Evolutionary conservation across 1,140 invertebrate species (phyloP), one percentile per base, ranked within the genome.

Genomic region (Maconellicoccus hirsutus): DNA sequence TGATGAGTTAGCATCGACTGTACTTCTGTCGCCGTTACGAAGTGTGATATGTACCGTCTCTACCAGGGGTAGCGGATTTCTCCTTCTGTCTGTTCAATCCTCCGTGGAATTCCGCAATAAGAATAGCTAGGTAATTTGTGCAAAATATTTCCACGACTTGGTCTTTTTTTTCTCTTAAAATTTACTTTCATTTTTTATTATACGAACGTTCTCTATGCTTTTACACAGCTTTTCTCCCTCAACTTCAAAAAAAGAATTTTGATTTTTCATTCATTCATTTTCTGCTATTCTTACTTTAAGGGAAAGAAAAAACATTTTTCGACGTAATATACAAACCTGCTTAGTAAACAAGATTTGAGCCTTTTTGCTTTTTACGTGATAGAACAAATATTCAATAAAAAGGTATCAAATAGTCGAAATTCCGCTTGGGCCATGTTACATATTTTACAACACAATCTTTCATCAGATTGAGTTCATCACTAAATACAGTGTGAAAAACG

Each of bases 61-160:
- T 66, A 12, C 25, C 25, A 66, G 61, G 22, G 21, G 61, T 66
- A 26, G 61, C 61, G 25, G 61, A 66, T 66, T 66, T 66, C 61
- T 10, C 61, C 61, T 22, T 66, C 25, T 66, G 19, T 66, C 61
- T 59, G 52, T 12, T 66, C 61, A 66, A 66, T 66, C 25, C 61
- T 26, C 61, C 21, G 61, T 26, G 61, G 61, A 66, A 66, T 66
- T 66, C 25, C 61, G 16, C 61, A 25, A 26, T 66, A 66, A 66
- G 61, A 66, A 66, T 66, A 66, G 61, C 61, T 66, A 66, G 61
- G 61, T 66, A 66, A 66, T 66, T 66, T 66, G 61, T 26, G 61
- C 61, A 25, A 66, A 66, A 66, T 66, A 26, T 25, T 66, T 66
- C 61, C 61, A 25, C 10, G 61, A 66, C 21, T 25, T 22, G 10